These are phyloP conservation scores for Pseudopleuronectes americanus DNA, from an alignment of 2,797 vertebrate genomes.

Conservation along the genomic window DNA sequence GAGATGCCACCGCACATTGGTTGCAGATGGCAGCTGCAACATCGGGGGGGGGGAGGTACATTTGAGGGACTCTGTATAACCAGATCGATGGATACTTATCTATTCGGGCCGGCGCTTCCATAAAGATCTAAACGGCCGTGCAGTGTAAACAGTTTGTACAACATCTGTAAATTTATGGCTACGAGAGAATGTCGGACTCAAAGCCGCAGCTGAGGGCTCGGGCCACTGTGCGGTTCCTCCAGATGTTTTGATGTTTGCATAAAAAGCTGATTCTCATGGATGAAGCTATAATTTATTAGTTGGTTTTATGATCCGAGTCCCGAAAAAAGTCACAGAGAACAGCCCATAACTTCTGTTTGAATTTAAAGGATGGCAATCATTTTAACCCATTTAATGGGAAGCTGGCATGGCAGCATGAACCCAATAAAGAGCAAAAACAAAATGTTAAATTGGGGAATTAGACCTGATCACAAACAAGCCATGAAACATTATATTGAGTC, in stretches of 20 bases:
- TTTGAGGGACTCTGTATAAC: slow-evolving; percentile 8
- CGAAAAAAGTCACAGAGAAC: slow-evolving; percentile 27
- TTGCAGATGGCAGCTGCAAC: slow-evolving; percentile 49
- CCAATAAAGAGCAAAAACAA: slow-evolving; percentile 34
- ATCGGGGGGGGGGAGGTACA: slow-evolving; percentile 12
- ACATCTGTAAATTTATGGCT: slow-evolving; percentile 71
- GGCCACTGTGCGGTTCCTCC: slow-evolving; percentile 40
- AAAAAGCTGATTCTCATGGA: slow-evolving; percentile 37
- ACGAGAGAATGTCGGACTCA: slow-evolving; percentile 47
- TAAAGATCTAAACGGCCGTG: slow-evolving; percentile 46
- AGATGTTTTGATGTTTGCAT: slow-evolving; percentile 55
- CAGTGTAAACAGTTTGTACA: slow-evolving; percentile 69
- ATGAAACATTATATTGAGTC: slow-evolving; percentile 18
- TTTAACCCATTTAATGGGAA: slow-evolving; percentile 32
- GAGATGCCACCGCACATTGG: slow-evolving; percentile 29
- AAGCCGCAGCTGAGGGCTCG: slow-evolving; percentile 55
- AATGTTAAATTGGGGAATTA: slow-evolving; percentile 6
- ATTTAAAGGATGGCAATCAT: slow-evolving; percentile 33
- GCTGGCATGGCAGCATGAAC: slow-evolving; percentile 6
- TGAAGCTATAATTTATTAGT: slow-evolving; percentile 56
- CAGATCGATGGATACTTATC: slow-evolving; percentile 54
- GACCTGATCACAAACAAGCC: neutral
- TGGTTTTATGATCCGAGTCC: slow-evolving; percentile 49
- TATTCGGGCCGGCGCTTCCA: slow-evolving; percentile 35
- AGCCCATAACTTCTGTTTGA: slow-evolving; percentile 34